These are phyloP conservation scores for Trematocara stigmaticum DNA, from an alignment of 2,113 vertebrate genomes.

Conservation along the genomic window DNA sequence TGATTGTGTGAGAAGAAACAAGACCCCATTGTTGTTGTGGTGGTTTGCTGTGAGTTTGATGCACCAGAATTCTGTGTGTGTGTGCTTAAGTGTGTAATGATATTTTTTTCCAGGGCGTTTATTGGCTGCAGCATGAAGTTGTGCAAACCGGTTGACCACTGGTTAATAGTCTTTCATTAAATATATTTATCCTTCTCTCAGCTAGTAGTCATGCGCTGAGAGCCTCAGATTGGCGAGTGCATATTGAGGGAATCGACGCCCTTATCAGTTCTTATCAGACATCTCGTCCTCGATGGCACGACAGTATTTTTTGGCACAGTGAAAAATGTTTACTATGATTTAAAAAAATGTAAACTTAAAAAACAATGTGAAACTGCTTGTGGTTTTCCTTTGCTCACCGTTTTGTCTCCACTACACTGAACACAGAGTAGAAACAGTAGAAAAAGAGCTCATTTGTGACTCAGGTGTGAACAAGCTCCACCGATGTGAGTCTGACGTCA, in stretches of 20 bases:
- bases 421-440: fast-evolving
- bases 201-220: not conserved
- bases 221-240: not conserved
- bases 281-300: fast-evolving
- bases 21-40: slow-evolving; percentile 9
- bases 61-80: not conserved
- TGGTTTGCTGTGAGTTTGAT: not conserved
- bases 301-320: fast-evolving
- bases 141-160: not conserved
- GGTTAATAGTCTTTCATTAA: not conserved
- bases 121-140: not conserved
- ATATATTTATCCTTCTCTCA: not conserved
- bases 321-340: not conserved
- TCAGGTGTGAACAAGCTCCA: not conserved
- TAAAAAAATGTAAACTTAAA: not conserved
- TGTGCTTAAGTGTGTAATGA: not conserved
- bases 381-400: not conserved
- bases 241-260: not conserved
- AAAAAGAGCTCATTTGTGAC: fast-evolving
- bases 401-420: not conserved
- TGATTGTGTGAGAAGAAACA: slow-evolving; percentile 38
- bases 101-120: not conserved
- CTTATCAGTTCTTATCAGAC: not conserved
- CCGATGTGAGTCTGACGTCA: not conserved
- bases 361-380: not conserved